Evolutionary conservation across 2,888 invertebrate genomes (phyloP).

Genomic region (Timema cristinae): DNA sequence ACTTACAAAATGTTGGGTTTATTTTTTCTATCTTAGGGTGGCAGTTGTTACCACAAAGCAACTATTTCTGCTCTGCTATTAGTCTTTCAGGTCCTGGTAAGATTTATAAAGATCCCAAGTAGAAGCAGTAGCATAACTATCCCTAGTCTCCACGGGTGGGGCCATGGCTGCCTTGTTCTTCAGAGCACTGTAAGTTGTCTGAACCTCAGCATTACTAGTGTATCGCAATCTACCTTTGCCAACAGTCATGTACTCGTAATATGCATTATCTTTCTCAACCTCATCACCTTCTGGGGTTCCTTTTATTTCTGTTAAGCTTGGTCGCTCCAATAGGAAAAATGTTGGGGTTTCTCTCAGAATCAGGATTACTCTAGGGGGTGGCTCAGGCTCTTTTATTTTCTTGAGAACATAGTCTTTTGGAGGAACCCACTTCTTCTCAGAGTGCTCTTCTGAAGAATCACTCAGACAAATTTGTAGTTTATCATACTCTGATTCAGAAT

Average conservation of each 20-base stretch:
- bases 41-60: no score
- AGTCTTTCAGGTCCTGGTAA: constrained; percentile 12
- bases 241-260: constrained; percentile 62
- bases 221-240: constrained; percentile 55
- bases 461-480: constrained; percentile 12
- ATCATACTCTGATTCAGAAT: constrained; percentile 22
- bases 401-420: constrained; percentile 13
- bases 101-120: constrained; percentile 77
- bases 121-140: constrained; percentile 63
- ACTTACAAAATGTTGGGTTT: no score
- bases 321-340: constrained; percentile 58
- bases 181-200: constrained; percentile 57
- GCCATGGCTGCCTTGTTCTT: constrained; percentile 64
- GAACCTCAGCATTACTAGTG: constrained; percentile 55
- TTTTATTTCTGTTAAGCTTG: constrained; percentile 58
- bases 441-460: background rate
- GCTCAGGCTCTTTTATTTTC: constrained; percentile 9
- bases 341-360: constrained; percentile 65
- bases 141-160: constrained; percentile 50
- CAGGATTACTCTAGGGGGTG: constrained; percentile 39
- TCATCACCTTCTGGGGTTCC: constrained; percentile 54
- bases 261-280: constrained; percentile 60
- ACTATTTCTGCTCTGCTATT: background rate
- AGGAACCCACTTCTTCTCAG: constrained; percentile 12
- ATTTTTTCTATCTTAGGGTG: no score